phyloP scores from a whole-genome alignment of 2,888 invertebrate genomes.

The Dolichopus griseipennis region DNA sequence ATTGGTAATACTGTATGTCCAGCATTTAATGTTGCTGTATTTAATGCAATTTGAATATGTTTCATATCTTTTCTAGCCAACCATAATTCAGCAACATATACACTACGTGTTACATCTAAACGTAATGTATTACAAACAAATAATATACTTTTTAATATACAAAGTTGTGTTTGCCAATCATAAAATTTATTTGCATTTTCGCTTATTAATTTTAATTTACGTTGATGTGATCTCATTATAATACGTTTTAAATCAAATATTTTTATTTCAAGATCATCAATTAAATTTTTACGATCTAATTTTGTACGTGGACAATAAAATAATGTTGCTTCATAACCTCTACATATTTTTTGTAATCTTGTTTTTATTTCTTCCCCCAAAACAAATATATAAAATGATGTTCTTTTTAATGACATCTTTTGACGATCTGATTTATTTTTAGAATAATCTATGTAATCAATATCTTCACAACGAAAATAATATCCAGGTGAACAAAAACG shows the following conservation, averaged over 20 bases:
- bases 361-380: conserved; percentile 70
- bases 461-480: conserved; percentile 82
- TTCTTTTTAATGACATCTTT: conserved; percentile 39
- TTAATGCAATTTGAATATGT: conserved; percentile 64
- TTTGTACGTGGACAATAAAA: conserved; percentile 75
- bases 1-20: conserved; percentile 84
- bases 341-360: conserved; percentile 72
- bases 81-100: conserved; percentile 80
- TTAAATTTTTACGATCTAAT: conserved; percentile 62
- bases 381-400: conserved; percentile 66
- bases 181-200: conserved; percentile 34
- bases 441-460: conserved; percentile 70
- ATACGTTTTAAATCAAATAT: conserved; percentile 66
- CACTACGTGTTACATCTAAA: conserved; percentile 71
- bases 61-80: conserved; percentile 61
- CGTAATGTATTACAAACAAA: conserved; percentile 83
- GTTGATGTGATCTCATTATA: conserved; percentile 64
- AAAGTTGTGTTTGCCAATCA: conserved; percentile 69
- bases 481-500: conserved; percentile 92
- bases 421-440: background rate
- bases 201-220: conserved; percentile 59
- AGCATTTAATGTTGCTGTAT: conserved; percentile 65
- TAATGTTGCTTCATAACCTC: conserved; percentile 71
- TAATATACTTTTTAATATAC: conserved; percentile 80
- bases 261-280: conserved; percentile 62